Evolutionary conservation across 2,888 invertebrate genomes (phyloP).

Genomic region (Silvanus unidentatus): DNA sequence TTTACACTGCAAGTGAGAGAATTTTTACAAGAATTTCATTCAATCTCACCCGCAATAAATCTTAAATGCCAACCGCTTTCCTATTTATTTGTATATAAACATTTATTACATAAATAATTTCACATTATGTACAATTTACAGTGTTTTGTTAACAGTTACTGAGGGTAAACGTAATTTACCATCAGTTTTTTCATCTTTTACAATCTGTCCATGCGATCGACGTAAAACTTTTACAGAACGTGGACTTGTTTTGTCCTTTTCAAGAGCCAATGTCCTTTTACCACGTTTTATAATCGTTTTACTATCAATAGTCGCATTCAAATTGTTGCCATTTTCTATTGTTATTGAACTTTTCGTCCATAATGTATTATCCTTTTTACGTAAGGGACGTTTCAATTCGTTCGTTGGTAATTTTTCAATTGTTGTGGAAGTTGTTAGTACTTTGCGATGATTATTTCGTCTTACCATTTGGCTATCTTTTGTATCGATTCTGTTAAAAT

Average conservation of each 20-base stretch:
- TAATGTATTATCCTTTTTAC: slow-evolving; percentile 28
- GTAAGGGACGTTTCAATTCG: slow-evolving; percentile 24
- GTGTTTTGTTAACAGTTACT: slow-evolving; percentile 31
- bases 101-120: too few species aligned
- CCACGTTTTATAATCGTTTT: slow-evolving; percentile 34
- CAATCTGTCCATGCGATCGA: slow-evolving; percentile 28
- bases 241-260: slow-evolving; percentile 37
- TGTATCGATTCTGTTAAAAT: slow-evolving; percentile 40
- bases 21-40: too few species aligned
- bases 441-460: slow-evolving; percentile 33
- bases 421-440: slow-evolving; percentile 16
- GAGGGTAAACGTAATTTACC: slow-evolving; percentile 29
- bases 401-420: slow-evolving; percentile 15
- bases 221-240: slow-evolving; percentile 41
- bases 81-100: too few species aligned
- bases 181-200: slow-evolving; percentile 24
- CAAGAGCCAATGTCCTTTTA: slow-evolving; percentile 38
- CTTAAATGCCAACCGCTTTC: too few species aligned
- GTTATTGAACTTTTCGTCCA: slow-evolving; percentile 6
- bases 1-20: too few species aligned
- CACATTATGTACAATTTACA: slow-evolving; percentile 20
- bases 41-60: too few species aligned
- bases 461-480: slow-evolving; percentile 24
- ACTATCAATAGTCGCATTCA: slow-evolving; percentile 22
- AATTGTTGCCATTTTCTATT: slow-evolving; percentile 14